Conservation (phyloP, 2,113 vertebrate genomes). For the Lophius piscatorius region DNA sequence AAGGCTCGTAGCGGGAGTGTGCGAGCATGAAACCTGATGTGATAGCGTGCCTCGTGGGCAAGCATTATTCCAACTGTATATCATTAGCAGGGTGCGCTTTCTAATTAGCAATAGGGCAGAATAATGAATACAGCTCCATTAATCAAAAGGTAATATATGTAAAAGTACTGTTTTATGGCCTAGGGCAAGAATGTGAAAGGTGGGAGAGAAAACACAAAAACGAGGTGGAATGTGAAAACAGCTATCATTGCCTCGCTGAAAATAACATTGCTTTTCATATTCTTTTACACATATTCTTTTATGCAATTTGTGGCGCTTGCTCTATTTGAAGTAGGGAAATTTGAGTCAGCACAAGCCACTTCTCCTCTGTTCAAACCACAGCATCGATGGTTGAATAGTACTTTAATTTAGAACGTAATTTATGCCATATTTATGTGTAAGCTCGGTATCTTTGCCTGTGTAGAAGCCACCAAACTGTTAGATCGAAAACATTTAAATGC, state of each 20-base stretch:
- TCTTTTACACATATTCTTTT: constrained; percentile 76
- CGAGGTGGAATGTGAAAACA: constrained; percentile 76
- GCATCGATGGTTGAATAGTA: constrained; percentile 34
- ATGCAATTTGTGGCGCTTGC: constrained; percentile 70
- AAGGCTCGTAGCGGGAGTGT: constrained; percentile 46
- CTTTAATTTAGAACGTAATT: constrained; percentile 24
- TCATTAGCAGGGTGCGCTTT: constrained; percentile 82
- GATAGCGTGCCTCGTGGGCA: constrained; percentile 81
- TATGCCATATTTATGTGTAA: not conserved
- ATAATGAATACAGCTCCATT: constrained; percentile 87
- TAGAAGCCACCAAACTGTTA: not conserved
- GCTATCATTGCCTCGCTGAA: constrained; percentile 59
- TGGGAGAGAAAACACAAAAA: constrained; percentile 75
- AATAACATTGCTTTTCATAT: constrained; percentile 72
- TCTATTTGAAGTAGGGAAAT: constrained; percentile 52
- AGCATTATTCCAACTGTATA: constrained; percentile 84
- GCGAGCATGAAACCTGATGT: constrained; percentile 70
- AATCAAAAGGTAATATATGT: constrained; percentile 89
- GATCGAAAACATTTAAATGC: too few relatives aligned
- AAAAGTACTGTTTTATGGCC: constrained; percentile 83
- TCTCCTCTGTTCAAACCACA: constrained; percentile 38
- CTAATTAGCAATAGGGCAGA: constrained; percentile 86
- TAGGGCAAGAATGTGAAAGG: constrained; percentile 78
- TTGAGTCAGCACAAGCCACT: constrained; percentile 51
- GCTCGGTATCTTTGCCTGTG: not conserved